phyloP scores from a whole-genome alignment of 1,140 invertebrate genomes.

The Coenobita brevimanus region DNA sequence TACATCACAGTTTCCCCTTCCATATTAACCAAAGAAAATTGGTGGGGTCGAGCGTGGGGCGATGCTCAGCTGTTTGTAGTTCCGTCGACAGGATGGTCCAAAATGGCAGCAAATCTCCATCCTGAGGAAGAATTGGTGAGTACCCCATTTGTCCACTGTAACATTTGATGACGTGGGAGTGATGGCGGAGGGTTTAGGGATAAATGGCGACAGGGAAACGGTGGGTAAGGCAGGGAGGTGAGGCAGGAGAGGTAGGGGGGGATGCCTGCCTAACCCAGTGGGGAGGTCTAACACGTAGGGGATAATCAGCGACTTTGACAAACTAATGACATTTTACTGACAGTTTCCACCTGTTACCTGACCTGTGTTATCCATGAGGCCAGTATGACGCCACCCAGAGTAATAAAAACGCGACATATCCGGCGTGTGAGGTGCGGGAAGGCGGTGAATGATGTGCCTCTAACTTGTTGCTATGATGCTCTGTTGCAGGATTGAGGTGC shows the following conservation, averaged over 20 bases:
- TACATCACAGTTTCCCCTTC: no score
- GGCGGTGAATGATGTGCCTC: background rate
- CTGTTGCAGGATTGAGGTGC: no score
- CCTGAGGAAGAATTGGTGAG: constrained; percentile 65
- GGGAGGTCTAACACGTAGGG: background rate
- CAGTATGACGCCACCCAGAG: background rate
- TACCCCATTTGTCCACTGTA: background rate
- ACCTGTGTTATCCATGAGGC: background rate
- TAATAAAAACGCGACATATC: background rate
- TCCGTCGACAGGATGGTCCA: constrained; percentile 61
- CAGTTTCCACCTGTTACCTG: background rate
- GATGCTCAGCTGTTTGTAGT: constrained; percentile 61
- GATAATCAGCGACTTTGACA: constrained; percentile 1
- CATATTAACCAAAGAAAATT: background rate
- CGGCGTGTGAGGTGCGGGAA: background rate
- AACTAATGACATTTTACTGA: constrained; percentile 3
- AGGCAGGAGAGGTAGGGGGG: background rate
- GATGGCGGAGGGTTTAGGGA: background rate
- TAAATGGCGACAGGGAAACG: background rate
- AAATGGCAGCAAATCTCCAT: constrained; percentile 64
- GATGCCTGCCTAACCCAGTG: no score
- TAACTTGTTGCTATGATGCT: constrained; percentile 44
- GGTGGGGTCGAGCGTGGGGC: constrained; percentile 6
- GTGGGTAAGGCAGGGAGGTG: background rate
- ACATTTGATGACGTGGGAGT: background rate